Evolutionary conservation across 2,797 vertebrate genomes (phyloP).

Genomic region (Luscinia megarhynchos): DNA sequence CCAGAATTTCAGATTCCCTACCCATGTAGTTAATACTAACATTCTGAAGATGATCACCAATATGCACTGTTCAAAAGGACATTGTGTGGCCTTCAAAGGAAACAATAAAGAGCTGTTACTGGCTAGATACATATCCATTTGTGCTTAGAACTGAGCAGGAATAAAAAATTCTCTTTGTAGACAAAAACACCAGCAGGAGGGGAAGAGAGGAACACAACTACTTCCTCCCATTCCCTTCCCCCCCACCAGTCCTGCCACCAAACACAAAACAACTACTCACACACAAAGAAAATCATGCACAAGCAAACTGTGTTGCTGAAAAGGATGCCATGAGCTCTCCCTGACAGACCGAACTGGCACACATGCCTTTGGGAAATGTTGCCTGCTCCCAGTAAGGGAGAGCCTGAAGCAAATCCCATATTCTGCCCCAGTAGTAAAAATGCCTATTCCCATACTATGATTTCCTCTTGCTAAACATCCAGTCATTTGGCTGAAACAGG

Average conservation of each 20-base stretch:
- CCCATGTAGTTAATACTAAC: neutral
- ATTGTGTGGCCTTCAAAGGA: neutral
- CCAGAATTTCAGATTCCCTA: neutral
- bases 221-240: neutral
- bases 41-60: neutral
- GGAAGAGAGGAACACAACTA: neutral
- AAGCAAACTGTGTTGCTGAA: neutral
- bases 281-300: neutral
- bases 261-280: neutral
- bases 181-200: slow-evolving; percentile 12
- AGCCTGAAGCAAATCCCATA: neutral
- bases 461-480: neutral
- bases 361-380: neutral
- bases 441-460: neutral
- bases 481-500: neutral
- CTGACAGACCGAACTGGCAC: neutral
- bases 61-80: neutral
- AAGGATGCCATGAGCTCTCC: neutral
- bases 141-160: neutral
- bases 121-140: neutral
- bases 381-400: neutral
- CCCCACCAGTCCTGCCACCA: neutral
- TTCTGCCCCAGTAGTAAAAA: neutral
- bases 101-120: slow-evolving; percentile 24
- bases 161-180: slow-evolving; percentile 23